Evolutionary conservation across 1,140 invertebrate genomes (phyloP).

Genomic region (Macrosteles quadrilineatus): DNA sequence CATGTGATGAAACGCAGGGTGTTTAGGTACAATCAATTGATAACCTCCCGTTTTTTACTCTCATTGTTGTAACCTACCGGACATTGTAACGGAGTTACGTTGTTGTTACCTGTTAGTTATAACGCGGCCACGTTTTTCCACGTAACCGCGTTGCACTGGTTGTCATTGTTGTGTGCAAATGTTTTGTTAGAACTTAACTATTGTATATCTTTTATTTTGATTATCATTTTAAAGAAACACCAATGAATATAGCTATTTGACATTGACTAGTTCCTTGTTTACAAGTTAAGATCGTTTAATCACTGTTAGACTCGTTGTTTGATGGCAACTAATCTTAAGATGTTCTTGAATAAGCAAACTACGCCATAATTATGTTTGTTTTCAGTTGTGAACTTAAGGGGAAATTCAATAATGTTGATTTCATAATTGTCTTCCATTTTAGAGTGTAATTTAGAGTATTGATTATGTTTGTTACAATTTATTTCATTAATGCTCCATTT

Average conservation of each 20-base stretch:
- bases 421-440: slow-evolving; percentile 24
- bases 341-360: not conserved
- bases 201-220: not conserved
- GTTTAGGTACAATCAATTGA: slow-evolving; percentile 30
- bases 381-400: slow-evolving; percentile 24
- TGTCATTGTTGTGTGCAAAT: slow-evolving; percentile 19
- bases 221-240: slow-evolving; percentile 18
- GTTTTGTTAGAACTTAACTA: slow-evolving; percentile 4
- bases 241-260: slow-evolving; percentile 16
- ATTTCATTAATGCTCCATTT: no score
- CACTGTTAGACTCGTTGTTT: slow-evolving; percentile 9
- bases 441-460: slow-evolving; percentile 18
- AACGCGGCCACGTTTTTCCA: not conserved
- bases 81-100: no score
- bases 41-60: slow-evolving; percentile 28
- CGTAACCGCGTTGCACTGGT: not conserved
- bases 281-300: not conserved
- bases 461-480: no score
- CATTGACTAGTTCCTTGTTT: slow-evolving; percentile 19
- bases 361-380: slow-evolving; percentile 1
- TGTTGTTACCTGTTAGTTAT: no score
- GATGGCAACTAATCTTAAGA: not conserved
- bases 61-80: slow-evolving; percentile 20
- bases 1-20: slow-evolving; percentile 27
- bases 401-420: not conserved